Percentiles rank a stretch among this genome's conserved stretches.
Conservation (phyloP, 2,113 vertebrate species). For the Raja brachyura region DNA sequence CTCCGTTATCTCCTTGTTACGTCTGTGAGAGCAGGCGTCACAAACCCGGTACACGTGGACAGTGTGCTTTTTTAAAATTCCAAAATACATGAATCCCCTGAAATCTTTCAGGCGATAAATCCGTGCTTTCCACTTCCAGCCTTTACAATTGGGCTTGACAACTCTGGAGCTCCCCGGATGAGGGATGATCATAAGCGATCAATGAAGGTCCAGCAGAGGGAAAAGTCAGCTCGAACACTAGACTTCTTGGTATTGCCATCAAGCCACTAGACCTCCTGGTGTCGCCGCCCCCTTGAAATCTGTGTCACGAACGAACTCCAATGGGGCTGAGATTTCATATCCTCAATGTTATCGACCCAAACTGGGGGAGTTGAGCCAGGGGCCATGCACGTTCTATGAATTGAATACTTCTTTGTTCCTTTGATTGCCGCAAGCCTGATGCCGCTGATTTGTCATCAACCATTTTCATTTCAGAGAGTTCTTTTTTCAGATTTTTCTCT, state of each 20-base stretch:
- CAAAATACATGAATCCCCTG: constrained; percentile 8
- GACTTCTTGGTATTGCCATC: not conserved
- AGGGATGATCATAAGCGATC: not conserved
- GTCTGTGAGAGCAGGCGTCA: not conserved
- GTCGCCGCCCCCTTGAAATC: not conserved
- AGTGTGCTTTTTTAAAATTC: constrained; percentile 7
- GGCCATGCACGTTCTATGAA: not conserved
- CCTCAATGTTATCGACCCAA: not conserved
- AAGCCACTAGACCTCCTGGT: not conserved
- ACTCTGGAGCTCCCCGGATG: not conserved
- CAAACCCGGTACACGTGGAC: not conserved
- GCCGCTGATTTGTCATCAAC: constrained; percentile 8
- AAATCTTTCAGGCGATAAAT: not conserved
- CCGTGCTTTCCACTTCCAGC: not conserved
- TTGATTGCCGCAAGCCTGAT: not conserved
- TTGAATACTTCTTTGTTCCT: not conserved
- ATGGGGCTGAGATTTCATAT: not conserved
- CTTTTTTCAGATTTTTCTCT: constrained; percentile 25
- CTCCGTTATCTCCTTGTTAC: not conserved
- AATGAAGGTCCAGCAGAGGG: not conserved
- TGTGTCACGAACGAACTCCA: not conserved
- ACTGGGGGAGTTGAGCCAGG: not conserved
- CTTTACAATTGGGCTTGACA: not conserved
- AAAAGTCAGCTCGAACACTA: not conserved
- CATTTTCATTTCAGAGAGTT: constrained; percentile 20